Base-by-base conservation (phyloP, 2,113 vertebrate species). In the Misgurnus anguillicaudatus region DNA sequence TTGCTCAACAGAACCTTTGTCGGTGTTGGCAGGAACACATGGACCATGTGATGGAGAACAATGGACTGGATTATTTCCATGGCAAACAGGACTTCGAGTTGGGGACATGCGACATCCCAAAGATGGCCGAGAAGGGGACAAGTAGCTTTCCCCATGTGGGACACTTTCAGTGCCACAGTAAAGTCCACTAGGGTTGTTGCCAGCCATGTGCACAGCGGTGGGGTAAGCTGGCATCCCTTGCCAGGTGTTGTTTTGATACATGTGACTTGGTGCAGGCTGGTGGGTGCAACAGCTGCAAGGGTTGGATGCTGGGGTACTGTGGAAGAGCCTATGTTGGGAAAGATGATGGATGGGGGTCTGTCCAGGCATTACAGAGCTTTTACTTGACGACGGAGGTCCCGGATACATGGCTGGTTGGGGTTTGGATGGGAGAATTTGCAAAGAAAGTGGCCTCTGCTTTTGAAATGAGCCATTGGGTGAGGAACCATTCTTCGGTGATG, bases 271-370 rank as follows among this genome's bases (percentile, higher is more conserved):
- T 45, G 10, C 60, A 70, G 90, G 87, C 68, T 88, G 82, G 11
- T 89, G 88, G 87, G 89, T 77, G 82, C 88, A 90, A 84, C 94
- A 95, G 80, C 47, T 84, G 82, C 94, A 96, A 3, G 86, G 89
- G 48, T 88, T 87, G 72, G 89, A 58, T 51, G 88, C 82, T 0
- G 91, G 91, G 4, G 94, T 92, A 77, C 93, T 85, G 75, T 94
- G 95, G 77, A 92, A 84, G 64, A 86, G 79, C 36, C 19, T 85
- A 69, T 57, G 78, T 90, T 73, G 6, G 84, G 84, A 39, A 55
- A 5, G 66, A 71, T 24, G 84, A 75, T 78, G 90, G 75, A 82
- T 61, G 79, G 89, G 85, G 80, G 70, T 85, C 80, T 81, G 89
- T 14, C 87, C 75, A 75, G 86, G 87, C 81, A 89, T 84, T 53